phyloP scores from a whole-genome alignment of 2,797 vertebrate genomes.

The Sebastes minor region DNA sequence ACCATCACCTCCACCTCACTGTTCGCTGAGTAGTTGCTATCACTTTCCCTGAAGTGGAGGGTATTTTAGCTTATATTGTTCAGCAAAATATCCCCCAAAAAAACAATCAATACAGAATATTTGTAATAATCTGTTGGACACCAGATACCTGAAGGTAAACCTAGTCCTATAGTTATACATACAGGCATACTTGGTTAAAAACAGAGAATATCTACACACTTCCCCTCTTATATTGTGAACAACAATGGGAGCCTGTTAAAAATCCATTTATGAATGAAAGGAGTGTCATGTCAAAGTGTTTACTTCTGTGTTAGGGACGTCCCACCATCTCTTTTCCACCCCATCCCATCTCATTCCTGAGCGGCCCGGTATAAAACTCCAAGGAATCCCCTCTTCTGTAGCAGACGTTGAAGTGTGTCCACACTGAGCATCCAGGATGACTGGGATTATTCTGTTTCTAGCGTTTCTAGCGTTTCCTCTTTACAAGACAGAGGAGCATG shows the following conservation, averaged over 20 bases:
- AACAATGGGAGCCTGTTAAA: conserved; percentile 13
- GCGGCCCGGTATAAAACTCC: conserved; percentile 67
- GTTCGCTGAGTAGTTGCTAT: neutral
- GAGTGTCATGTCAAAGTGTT: conserved; percentile 50
- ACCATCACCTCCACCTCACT: neutral
- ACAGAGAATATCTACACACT: neutral
- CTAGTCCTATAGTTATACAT: neutral
- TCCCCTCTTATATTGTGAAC: conserved; percentile 3
- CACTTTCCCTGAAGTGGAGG: neutral
- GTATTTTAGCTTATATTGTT: neutral
- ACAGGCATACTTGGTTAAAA: neutral
- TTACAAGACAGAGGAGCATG: conserved; percentile 72
- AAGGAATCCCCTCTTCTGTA: conserved; percentile 47
- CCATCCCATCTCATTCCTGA: conserved; percentile 52
- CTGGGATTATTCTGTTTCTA: conserved; percentile 72
- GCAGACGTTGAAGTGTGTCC: conserved; percentile 47
- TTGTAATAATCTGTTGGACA: neutral
- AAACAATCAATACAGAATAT: neutral
- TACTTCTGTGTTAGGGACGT: conserved; percentile 53
- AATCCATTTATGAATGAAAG: conserved; percentile 63
- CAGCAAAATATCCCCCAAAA: neutral
- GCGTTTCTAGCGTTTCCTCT: conserved; percentile 70
- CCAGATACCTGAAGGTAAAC: neutral
- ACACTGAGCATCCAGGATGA: conserved; percentile 65
- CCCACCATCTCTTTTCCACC: conserved; percentile 62